A percentile compares a stretch with the other conserved stretches of the same genome.
Conservation (phyloP, 2,888 invertebrate genomes). For the Neoitamus cyanurus region DNA sequence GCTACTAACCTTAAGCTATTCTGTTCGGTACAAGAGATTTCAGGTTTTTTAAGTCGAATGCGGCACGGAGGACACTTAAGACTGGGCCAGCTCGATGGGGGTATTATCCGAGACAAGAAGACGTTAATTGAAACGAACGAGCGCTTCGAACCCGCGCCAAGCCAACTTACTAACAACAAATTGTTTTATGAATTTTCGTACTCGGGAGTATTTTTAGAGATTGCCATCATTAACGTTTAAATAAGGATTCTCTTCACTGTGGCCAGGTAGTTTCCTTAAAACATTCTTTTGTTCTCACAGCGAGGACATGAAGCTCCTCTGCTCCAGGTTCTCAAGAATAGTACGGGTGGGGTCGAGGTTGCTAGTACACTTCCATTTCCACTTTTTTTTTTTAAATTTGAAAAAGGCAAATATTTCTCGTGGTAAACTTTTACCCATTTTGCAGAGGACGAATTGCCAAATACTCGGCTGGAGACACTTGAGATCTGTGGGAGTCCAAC, state of each 20-base stretch:
- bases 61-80: background rate
- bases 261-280: background rate
- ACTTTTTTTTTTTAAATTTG: too few species aligned
- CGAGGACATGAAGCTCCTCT: background rate
- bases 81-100: background rate
- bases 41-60: background rate
- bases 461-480: background rate
- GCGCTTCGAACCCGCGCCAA: background rate
- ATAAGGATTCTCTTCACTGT: background rate
- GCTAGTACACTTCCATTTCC: too few species aligned
- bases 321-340: background rate
- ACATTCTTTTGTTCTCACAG: background rate
- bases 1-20: background rate
- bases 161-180: background rate
- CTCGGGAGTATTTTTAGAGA: background rate
- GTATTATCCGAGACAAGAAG: background rate
- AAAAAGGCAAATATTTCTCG: background rate
- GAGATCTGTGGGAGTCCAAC: background rate
- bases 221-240: background rate
- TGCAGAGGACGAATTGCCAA: background rate
- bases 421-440: background rate
- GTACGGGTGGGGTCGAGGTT: background rate
- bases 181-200: background rate
- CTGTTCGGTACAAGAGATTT: background rate
- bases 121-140: slow-evolving; percentile 1